Evolutionary conservation across 2,113 vertebrate species (phyloP), one percentile per base, ranked within the genome.

Genomic region (Penelope pileata): DNA sequence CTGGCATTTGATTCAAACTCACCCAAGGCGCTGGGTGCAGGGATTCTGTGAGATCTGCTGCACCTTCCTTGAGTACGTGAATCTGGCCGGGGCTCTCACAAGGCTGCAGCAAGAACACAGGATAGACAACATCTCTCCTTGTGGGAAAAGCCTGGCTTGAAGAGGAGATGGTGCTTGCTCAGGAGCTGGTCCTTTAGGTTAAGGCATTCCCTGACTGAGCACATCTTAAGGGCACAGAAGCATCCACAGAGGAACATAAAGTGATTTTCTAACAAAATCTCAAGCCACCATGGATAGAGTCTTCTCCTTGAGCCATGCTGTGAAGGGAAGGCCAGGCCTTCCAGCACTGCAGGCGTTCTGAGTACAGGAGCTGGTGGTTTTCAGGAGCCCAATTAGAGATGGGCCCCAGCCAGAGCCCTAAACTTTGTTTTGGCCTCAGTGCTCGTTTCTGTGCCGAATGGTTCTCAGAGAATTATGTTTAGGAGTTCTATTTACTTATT

Each of bases 321-420:
- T 34, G 30, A 38, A 38, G 59, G 63, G 50, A 63, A 47, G 12
- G 56, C 36, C 6, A 0, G 10, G 29, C 21, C 42, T 59, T 18
- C 4, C 3, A 59, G 42, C 1, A 0, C 53, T 34, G 1, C 32
- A 16, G 24, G 11, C 26, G 12, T 2, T 9, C 0, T 2, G 59
- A 34, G 67, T 1, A 2, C 17, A 34, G 66, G 38, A 79, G 40
- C 54, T 30, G 27, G 53, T 8, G 26, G 24, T 11, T 50, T 67
- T 77, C 24, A 68, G 43, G 26, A 63, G 13, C 32, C 53, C 30
- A 0, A 4, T 1, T 53, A 76, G 63, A 92, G 29, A n/a, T 58
- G 81, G 18, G 43, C 47, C 47, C 32, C 12, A 2, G 5, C 15
- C 2, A 66, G 50, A 73, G 54, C 18, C 43, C 3, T 10, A 16